Percentiles rank a stretch among this genome's conserved stretches.
Evolutionary conservation across 1,140 invertebrate species (phyloP).

Genomic region (Lepidotrigona ventralis): DNA sequence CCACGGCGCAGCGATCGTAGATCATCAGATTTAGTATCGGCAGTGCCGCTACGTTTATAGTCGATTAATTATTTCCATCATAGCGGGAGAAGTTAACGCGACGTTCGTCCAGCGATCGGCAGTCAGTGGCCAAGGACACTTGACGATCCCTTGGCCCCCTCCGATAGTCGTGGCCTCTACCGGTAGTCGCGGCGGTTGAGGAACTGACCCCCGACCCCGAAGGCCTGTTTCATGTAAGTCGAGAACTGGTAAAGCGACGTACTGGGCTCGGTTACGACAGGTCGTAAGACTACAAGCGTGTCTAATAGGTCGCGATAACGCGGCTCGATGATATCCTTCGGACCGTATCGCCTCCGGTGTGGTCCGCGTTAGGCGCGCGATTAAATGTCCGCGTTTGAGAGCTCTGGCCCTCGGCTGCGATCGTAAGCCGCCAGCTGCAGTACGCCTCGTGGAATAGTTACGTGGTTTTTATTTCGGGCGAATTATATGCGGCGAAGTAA

Average conservation of each 20-base stretch:
- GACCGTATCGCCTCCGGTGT: slow-evolving; percentile 67
- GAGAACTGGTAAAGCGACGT: slow-evolving; percentile 63
- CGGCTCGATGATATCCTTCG: slow-evolving; percentile 69
- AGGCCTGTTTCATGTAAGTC: slow-evolving; percentile 55
- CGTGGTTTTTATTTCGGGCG: background rate
- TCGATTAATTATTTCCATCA: slow-evolving; percentile 53
- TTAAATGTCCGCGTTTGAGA: slow-evolving; percentile 55
- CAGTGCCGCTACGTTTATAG: slow-evolving; percentile 40
- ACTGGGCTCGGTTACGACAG: slow-evolving; percentile 69
- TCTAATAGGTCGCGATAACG: slow-evolving; percentile 74
- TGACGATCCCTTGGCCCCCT: slow-evolving; percentile 35
- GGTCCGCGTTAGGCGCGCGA: slow-evolving; percentile 67
- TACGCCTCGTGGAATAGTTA: background rate
- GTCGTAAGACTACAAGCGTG: slow-evolving; percentile 70
- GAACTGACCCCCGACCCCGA: slow-evolving; percentile 55
- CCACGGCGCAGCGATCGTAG: background rate
- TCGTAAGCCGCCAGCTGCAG: slow-evolving; percentile 1
- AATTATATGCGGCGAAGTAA: too few relatives aligned
- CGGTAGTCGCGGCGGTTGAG: slow-evolving; percentile 38
- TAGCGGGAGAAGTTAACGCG: background rate
- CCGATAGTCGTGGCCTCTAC: slow-evolving; percentile 8
- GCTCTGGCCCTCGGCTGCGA: slow-evolving; percentile 1
- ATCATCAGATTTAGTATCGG: slow-evolving; percentile 34
- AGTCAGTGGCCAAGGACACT: slow-evolving; percentile 56
- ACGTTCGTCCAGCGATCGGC: slow-evolving; percentile 48